phyloP scores from a whole-genome alignment of 2,888 invertebrate species.

The Eupithecia subfuscata region DNA sequence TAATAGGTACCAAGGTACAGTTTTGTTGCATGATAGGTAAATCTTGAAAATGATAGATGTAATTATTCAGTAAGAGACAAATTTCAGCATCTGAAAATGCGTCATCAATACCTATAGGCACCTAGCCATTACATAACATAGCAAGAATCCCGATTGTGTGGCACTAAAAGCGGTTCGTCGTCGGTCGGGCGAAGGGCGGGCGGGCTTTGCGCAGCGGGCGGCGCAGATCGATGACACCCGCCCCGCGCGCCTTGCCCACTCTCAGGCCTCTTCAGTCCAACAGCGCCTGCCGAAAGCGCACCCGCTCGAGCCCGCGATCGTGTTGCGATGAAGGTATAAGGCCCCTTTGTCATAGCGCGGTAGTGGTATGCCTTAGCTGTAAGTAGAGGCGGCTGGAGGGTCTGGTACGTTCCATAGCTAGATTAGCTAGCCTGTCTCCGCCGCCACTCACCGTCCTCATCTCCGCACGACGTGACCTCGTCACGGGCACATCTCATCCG shows the following conservation, averaged over 20 bases:
- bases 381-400: slow-evolving; percentile 67
- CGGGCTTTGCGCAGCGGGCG: slow-evolving; percentile 25
- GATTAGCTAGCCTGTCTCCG: slow-evolving; percentile 56
- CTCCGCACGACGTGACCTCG: slow-evolving; percentile 46
- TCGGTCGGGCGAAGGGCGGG: slow-evolving; percentile 6
- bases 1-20: background rate
- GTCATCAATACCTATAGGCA: slow-evolving; percentile 31
- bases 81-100: slow-evolving; percentile 15
- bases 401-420: slow-evolving; percentile 69
- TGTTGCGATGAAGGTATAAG: slow-evolving; percentile 82
- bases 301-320: slow-evolving; percentile 54
- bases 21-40: background rate
- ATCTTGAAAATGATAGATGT: background rate
- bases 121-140: slow-evolving; percentile 49
- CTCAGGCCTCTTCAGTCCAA: slow-evolving; percentile 55
- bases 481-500: slow-evolving; percentile 44
- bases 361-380: slow-evolving; percentile 75
- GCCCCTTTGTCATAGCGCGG: slow-evolving; percentile 70
- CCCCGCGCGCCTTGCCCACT: slow-evolving; percentile 32
- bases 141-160: slow-evolving; percentile 45
- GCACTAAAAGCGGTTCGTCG: slow-evolving; percentile 51
- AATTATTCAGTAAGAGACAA: background rate
- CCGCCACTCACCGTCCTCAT: slow-evolving; percentile 47
- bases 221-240: slow-evolving; percentile 36
- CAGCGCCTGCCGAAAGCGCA: slow-evolving; percentile 53